A percentile compares a stretch with the other conserved stretches of the same genome.
Conservation (phyloP, 2,113 vertebrate genomes). For the Herpailurus yagouaroundi region DNA sequence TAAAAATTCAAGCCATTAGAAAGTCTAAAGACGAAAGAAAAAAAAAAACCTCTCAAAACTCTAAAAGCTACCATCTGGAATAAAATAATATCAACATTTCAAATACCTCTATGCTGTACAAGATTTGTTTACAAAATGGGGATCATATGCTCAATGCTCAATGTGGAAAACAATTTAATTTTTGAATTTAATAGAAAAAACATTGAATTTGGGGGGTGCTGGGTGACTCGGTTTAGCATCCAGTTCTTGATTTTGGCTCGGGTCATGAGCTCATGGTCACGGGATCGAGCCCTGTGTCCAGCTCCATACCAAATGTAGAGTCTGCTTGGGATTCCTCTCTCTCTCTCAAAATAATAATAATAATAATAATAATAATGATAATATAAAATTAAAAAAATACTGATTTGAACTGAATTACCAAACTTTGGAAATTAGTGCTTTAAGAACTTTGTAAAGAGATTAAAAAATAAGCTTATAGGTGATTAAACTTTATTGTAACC, state of each 20-base stretch:
- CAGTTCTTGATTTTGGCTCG: too few species aligned
- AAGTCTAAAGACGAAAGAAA: not conserved
- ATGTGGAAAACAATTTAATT: not conserved
- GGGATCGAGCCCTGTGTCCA: too few species aligned
- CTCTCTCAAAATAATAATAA: too few species aligned
- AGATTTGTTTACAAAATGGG: not conserved
- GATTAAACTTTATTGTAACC: not conserved
- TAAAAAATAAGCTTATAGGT: not conserved
- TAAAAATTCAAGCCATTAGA: not conserved
- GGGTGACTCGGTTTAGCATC: too few species aligned
- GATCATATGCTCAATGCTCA: too few species aligned
- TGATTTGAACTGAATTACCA: not conserved
- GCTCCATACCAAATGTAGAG: too few species aligned
- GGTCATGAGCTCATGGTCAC: too few species aligned
- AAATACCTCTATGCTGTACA: not conserved
- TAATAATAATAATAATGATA: too few species aligned
- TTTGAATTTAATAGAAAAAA: not conserved
- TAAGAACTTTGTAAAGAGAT: not conserved
- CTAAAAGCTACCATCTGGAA: not conserved
- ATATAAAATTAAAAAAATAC: not conserved
- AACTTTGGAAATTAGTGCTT: not conserved
- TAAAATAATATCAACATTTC: not conserved
- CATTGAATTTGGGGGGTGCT: not conserved
- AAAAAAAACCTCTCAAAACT: not conserved
- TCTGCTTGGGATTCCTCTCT: too few species aligned